These are phyloP conservation scores for Holothuria leucospilota DNA, from an alignment of 53 echinoderm and acorn worm genomes.

Conservation along the genomic window DNA sequence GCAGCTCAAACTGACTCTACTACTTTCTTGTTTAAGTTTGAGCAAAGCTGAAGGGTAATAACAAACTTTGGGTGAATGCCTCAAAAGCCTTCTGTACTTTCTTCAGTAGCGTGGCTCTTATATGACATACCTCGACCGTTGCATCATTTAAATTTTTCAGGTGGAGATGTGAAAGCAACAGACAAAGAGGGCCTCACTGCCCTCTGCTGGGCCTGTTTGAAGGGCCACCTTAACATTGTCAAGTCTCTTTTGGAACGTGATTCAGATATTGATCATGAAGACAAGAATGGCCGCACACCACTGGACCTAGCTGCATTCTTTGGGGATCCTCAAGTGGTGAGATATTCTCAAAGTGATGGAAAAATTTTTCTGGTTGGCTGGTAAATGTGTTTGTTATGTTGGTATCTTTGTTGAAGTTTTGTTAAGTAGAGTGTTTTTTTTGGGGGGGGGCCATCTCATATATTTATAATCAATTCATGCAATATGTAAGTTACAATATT, in stretches of 20 bases:
- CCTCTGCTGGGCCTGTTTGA: conserved; percentile 95
- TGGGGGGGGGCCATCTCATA: no score
- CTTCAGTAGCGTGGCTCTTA: no score
- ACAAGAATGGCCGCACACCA: conserved; percentile 93
- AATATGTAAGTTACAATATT: no score
- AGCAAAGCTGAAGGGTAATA: no score
- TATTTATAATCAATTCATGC: no score
- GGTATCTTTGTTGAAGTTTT: not conserved
- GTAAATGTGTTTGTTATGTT: not conserved
- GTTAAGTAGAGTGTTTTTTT: no score
- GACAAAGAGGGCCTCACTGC: conserved; percentile 98
- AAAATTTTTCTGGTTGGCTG: no score
- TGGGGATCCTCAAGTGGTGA: conserved; percentile 98
- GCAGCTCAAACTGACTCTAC: no score
- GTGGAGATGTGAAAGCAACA: conserved; percentile 81
- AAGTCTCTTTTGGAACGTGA: conserved; percentile 89
- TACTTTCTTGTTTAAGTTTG: no score
- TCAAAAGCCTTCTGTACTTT: no score
- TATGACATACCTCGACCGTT: no score
- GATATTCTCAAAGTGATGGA: not conserved
- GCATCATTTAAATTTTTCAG: conserved; percentile 36
- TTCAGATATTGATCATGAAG: conserved; percentile 85
- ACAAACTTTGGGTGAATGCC: no score
- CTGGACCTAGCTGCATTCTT: conserved; percentile 96
- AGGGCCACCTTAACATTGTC: conserved; percentile 96